Base-by-base conservation (phyloP, 1,140 invertebrate species). In the Amphibalanus amphitrite region DNA sequence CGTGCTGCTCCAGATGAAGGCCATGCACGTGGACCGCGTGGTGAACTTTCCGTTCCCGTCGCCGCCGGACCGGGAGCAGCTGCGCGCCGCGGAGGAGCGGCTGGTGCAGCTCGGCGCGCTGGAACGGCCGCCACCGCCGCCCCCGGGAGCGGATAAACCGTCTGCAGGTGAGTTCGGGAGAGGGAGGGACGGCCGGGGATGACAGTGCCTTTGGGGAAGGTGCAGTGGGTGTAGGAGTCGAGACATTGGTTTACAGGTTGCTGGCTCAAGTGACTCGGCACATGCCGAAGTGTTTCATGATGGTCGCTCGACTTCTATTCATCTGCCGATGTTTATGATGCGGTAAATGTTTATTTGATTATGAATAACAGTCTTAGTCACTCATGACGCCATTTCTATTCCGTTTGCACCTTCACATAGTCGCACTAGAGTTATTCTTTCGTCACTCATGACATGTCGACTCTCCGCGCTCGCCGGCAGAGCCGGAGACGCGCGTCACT, bases 11-110 rank as follows among this genome's bases (percentile, higher is more conserved):
- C 90, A 93, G 78, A 91, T 99, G 90, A 97, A 97, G 82, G 87
- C 91, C 67, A 93, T 99, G 89, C 89, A 89, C 72, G 96, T 99
- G 69, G 87, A 94, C 73, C 92, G 90, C 82, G 91, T 99, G 26
- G 83, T 89, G 0, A 96, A 97, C 81, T 99, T 99, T 78, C 97
- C 97, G 0, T 99, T 97, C 79, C 96, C 95, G 0, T 91, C 95
- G 0, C 87, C 93, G 3, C 95, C 95, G 0, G 89, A 91, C 75
- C 78, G 81, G 74, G 81, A 85, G 75, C 92, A 89, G 78, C 77
- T 93, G 17, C 83, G 88, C 78, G 82, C 85, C 15, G 91, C 93
- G 0, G 93, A 97, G 79, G 85, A 85, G 59, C 81, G 92, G 72
- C 80, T 98, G 3, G 82, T 87, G 69, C 83, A 88, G 29, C 82